Evolutionary conservation across 2,888 invertebrate genomes (phyloP).

Genomic region (Pherbina coryleti): DNA sequence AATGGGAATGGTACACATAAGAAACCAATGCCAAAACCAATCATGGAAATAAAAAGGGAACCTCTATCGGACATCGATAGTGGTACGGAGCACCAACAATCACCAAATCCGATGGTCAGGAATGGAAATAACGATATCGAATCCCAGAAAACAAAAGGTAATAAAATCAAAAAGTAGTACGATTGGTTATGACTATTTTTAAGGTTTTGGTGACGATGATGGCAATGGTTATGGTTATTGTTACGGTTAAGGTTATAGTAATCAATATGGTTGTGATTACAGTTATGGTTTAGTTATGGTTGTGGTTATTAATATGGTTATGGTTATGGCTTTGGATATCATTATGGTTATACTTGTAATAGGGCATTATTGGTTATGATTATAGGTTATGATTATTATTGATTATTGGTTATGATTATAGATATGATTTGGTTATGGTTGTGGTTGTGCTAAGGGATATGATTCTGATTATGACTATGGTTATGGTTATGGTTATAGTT

Average conservation of each 20-base stretch:
- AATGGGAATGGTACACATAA: constrained; percentile 40
- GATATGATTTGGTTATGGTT: not conserved
- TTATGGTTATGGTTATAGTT: not conserved
- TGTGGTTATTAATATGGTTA: not conserved
- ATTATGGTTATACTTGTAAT: no score
- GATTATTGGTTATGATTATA: not conserved
- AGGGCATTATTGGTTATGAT: no score
- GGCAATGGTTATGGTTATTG: not conserved
- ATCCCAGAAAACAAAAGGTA: not conserved
- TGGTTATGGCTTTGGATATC: not conserved
- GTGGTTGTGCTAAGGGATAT: not conserved
- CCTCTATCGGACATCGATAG: constrained; percentile 35
- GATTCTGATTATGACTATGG: not conserved
- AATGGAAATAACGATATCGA: constrained; percentile 36
- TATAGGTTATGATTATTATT: no score
- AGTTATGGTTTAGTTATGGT: not conserved
- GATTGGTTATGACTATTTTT: constrained; percentile 25
- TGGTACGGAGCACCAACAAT: constrained; percentile 40
- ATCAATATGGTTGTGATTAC: not conserved
- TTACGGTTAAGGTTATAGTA: not conserved
- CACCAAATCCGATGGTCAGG: constrained; percentile 30
- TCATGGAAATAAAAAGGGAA: constrained; percentile 40
- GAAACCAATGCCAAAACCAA: constrained; percentile 41
- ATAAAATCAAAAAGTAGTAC: not conserved
- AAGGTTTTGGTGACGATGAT: not conserved